These are phyloP conservation scores for Proteles cristata DNA, from an alignment of 2,113 vertebrate species.

Conservation along the genomic window DNA sequence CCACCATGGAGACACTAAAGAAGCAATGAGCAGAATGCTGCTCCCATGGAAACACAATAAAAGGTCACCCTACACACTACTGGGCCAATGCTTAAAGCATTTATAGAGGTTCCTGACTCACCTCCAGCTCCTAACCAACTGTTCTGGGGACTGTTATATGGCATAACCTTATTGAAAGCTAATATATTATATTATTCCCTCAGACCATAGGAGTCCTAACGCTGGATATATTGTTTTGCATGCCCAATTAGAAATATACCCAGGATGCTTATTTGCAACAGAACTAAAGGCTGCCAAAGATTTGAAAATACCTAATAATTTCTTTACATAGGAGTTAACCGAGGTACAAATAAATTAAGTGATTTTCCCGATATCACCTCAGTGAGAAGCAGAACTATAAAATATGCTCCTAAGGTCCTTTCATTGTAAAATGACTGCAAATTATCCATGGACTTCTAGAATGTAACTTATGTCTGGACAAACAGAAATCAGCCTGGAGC, in stretches of 20 bases:
- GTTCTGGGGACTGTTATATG: background rate
- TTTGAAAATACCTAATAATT: slow-evolving; percentile 7
- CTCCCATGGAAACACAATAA: slow-evolving; percentile 22
- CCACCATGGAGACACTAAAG: background rate
- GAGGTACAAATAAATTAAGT: background rate
- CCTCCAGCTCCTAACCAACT: background rate
- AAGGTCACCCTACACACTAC: background rate
- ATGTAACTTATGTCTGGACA: background rate
- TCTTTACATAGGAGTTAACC: slow-evolving; percentile 37
- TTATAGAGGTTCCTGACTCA: background rate
- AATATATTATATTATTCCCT: background rate
- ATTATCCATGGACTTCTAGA: background rate
- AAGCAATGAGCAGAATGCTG: background rate
- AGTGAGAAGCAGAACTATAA: slow-evolving; percentile 4
- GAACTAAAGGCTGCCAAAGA: background rate
- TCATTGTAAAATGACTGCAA: slow-evolving; percentile 12
- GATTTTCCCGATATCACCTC: background rate
- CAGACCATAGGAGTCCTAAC: background rate
- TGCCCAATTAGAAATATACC: slow-evolving; percentile 12
- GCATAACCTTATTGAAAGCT: background rate
- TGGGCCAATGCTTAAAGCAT: background rate
- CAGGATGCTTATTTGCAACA: background rate
- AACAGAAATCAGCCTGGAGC: background rate
- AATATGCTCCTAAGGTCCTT: background rate
- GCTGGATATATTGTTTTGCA: background rate